Evolutionary conservation across 2,888 invertebrate species (phyloP), one percentile per base, ranked within the genome.

Genomic region (Oxystoma pomonae): DNA sequence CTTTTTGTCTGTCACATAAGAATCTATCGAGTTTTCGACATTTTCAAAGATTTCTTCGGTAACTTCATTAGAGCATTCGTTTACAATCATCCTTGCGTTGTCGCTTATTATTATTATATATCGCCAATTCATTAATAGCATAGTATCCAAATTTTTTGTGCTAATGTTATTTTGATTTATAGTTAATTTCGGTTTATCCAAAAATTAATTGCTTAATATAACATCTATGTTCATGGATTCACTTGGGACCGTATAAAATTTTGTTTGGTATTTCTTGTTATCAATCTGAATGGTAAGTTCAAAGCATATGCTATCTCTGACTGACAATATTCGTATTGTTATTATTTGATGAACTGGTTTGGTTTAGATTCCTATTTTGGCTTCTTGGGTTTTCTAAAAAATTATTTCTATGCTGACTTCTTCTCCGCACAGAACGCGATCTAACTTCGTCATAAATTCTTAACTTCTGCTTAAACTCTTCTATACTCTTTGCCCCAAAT

Each of bases 391-490:
- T n/a, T n/a, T n/a, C n/a, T n/a, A n/a, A n/a, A n/a, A n/a, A n/a
- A n/a, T n/a, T n/a, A n/a, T n/a, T n/a, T n/a, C n/a, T n/a, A n/a
- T n/a, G n/a, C n/a, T n/a, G n/a, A n/a, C n/a, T n/a, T n/a, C n/a
- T n/a, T n/a, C n/a, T n/a, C n/a, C n/a, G n/a, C n/a, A n/a, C n/a
- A n/a, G n/a, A n/a, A n/a, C n/a, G n/a, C 12, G 35, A 35, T 35
- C 35, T 35, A 7, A 35, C 12, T 22, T 67, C 35, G 58, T 66
- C 1, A 69, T 70, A 71, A 9, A 69, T 16, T 22, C 71, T 67
- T 16, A 69, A 9, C 59, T 67, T 71, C 16, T 63, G 50, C 58
- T 67, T 67, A 55, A 69, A 65, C 20, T 70, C 65, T 3, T 22
- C n/a, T 57, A 69, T 61, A 5, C 12, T 66, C 19, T 58, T 65